phyloP scores from a whole-genome alignment of 2,797 vertebrate species.

The Erpetoichthys calabaricus region DNA sequence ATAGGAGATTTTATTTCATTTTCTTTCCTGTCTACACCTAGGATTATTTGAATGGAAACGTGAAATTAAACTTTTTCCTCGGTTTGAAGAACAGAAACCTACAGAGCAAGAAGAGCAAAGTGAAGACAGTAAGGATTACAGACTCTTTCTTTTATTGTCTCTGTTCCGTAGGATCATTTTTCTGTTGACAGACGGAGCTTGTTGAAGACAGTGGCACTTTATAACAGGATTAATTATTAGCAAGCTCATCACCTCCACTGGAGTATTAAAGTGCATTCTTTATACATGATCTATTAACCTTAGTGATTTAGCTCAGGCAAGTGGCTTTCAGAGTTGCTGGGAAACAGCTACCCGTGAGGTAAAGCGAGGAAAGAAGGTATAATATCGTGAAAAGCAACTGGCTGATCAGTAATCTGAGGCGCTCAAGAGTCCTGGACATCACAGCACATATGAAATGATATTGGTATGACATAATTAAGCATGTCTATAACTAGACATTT shows the following conservation, averaged over 20 bases:
- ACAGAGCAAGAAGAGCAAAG: slow-evolving; percentile 33
- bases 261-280: slow-evolving; percentile 40
- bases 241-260: slow-evolving; percentile 43
- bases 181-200: slow-evolving; percentile 38
- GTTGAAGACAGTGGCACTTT: slow-evolving; percentile 26
- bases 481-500: no score
- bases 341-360: slow-evolving; percentile 25
- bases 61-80: slow-evolving; percentile 42
- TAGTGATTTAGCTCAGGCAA: slow-evolving; percentile 9
- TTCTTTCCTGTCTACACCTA: slow-evolving; percentile 12
- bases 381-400: no score
- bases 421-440: no score
- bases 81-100: slow-evolving; percentile 41
- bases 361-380: slow-evolving; percentile 1
- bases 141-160: not conserved
- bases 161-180: slow-evolving; percentile 18
- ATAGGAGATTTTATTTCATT: no score
- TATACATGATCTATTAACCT: slow-evolving; percentile 18
- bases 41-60: slow-evolving; percentile 58
- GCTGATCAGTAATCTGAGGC: no score
- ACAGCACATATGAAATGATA: no score
- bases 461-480: no score
- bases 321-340: slow-evolving; percentile 35
- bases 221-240: slow-evolving; percentile 58
- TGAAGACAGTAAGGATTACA: slow-evolving; percentile 40